Base-by-base conservation (phyloP, 2,888 invertebrate species). In the Chymomyza amoena region DNA sequence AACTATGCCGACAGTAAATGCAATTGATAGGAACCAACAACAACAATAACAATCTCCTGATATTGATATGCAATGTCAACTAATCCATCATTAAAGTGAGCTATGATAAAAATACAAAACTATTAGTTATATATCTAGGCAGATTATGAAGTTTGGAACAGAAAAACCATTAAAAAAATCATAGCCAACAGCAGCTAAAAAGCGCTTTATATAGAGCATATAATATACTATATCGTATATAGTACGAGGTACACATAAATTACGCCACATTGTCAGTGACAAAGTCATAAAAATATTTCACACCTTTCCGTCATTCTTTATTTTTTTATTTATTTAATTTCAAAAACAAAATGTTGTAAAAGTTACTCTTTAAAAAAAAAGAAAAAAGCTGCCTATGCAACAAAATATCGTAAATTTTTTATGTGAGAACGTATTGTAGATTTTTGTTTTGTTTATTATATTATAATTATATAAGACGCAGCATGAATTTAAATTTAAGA, bases 261-360 rank as follows among this genome's bases (percentile, higher is more conserved):
- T 78, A 82, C 77, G 39, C 57, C 54, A 54, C 54, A 5, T 54
- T 18, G 54, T 54, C 87, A 86, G 83, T 84, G 89, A 88, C 89
- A 90, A 77, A 86, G 83, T 79, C 84, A 87, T 90, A 89, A 88
- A 89, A 81, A 77, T 78, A 80, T 79, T 84, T 89, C 89, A 87
- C 89, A 89, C 89, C 89, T 89, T 80, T 51, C 63, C 69, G 59
- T 72, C 57, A 60, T 69, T 70, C 75, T 78, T 83, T 36, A 28
- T 50, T n/a, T 61, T 60, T 9, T 61, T 61, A 39, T 66, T 84
- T 84, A 76, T 84, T 87, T 85, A 83, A 85, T 83, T 85, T 78
- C 81, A 73, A 73, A 80, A 77, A 78, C 13, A 45, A 45, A 45
- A 32, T 32, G 32, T 32, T 45, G 39, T 45, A 6, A 45, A 39